Percentiles rank a stretch among this genome's conserved stretches.
phyloP scores from a whole-genome alignment of 2,888 invertebrate species.

The Ennomos quercinarius region DNA sequence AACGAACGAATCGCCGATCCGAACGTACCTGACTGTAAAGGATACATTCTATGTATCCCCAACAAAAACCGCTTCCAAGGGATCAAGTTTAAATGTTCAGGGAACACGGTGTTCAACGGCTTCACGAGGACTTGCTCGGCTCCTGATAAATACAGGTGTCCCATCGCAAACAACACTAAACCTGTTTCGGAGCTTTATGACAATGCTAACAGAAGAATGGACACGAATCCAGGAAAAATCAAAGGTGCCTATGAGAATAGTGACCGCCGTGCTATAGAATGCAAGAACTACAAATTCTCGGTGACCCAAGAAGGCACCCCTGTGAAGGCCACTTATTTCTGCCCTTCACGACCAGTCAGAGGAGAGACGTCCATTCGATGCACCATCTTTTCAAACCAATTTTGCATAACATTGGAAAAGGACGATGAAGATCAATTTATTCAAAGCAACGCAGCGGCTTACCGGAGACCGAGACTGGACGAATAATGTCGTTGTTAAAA shows the following conservation, averaged over 20 bases:
- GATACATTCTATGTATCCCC: constrained; percentile 77
- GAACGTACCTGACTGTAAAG: constrained; percentile 74
- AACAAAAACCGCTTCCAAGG: constrained; percentile 76
- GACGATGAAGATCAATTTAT: constrained; percentile 70
- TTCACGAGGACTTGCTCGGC: constrained; percentile 72
- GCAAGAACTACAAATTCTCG: constrained; percentile 76
- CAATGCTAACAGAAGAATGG: constrained; percentile 52
- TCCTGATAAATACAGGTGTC: constrained; percentile 71
- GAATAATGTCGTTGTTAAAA: constrained; percentile 6
- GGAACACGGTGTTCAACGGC: constrained; percentile 75
- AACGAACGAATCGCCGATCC: constrained; percentile 77
- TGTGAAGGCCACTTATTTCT: constrained; percentile 70
- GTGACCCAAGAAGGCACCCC: constrained; percentile 67
- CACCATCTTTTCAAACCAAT: constrained; percentile 77
- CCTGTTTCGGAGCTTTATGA: constrained; percentile 49
- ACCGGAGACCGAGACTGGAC: constrained; percentile 60
- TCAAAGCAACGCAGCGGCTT: constrained; percentile 56
- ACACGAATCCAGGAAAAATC: constrained; percentile 39
- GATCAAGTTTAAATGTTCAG: constrained; percentile 77
- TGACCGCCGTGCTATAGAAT: constrained; percentile 58
- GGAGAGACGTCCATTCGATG: constrained; percentile 65
- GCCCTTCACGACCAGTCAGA: constrained; percentile 66
- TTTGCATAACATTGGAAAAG: constrained; percentile 72
- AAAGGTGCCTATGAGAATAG: constrained; percentile 18
- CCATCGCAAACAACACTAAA: constrained; percentile 56